phyloP scores from a whole-genome alignment of 2,113 vertebrate species.

The Circaetus gallicus region DNA sequence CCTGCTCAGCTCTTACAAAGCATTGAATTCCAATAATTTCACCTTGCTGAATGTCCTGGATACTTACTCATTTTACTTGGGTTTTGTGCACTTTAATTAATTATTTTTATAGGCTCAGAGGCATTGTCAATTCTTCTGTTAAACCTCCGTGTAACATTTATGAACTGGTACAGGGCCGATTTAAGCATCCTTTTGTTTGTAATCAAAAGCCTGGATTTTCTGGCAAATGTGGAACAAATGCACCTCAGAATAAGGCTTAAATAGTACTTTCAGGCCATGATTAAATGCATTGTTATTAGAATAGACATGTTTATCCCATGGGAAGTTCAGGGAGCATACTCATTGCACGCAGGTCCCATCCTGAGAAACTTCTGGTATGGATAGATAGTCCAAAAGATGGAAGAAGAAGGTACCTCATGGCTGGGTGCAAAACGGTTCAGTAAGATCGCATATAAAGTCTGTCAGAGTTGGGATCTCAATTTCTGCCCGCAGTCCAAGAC shows the following conservation, averaged over 20 bases:
- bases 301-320: background rate
- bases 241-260: background rate
- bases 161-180: background rate
- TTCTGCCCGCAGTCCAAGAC: background rate
- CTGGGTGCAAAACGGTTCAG: background rate
- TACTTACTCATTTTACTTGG: background rate
- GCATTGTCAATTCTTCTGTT: background rate
- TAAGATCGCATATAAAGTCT: background rate
- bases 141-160: accelerated
- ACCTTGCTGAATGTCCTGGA: background rate
- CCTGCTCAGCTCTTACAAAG: background rate
- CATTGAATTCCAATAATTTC: background rate
- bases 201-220: background rate
- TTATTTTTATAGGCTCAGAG: background rate
- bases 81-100: background rate
- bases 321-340: background rate
- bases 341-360: background rate
- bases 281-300: background rate
- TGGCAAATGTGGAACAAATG: background rate
- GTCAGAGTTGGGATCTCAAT: background rate
- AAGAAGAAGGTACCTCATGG: background rate
- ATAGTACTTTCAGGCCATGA: background rate
- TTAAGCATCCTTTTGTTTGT: background rate
- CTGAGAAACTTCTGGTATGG: background rate
- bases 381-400: background rate